phyloP scores from a whole-genome alignment of 2,113 vertebrate species.

The Haliaeetus leucogaster region DNA sequence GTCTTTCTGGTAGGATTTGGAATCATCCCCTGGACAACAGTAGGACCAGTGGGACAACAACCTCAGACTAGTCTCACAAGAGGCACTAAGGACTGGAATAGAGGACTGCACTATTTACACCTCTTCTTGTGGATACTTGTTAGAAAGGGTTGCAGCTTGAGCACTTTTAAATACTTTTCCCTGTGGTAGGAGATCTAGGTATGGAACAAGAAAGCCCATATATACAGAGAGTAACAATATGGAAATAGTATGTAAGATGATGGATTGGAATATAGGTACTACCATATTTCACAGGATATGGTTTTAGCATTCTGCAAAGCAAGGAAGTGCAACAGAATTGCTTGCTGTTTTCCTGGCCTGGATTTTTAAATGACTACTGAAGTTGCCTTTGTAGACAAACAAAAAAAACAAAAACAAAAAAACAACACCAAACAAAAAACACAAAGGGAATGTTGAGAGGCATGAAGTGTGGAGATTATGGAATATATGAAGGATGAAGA shows the following conservation, averaged over 20 bases:
- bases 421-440: background rate
- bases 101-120: background rate
- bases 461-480: background rate
- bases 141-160: background rate
- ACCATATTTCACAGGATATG: background rate
- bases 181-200: background rate
- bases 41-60: background rate
- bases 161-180: background rate
- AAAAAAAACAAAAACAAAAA: background rate
- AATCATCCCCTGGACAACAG: background rate
- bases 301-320: background rate
- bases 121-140: background rate
- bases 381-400: background rate
- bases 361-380: background rate
- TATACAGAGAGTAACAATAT: background rate
- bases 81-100: background rate
- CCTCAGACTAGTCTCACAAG: background rate
- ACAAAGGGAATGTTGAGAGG: background rate
- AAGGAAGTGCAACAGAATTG: background rate
- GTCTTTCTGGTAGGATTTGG: slow-evolving; percentile 29
- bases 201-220: background rate
- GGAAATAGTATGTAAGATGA: background rate
- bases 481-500: background rate
- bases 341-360: background rate
- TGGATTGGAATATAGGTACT: background rate